Conservation (phyloP, 2,797 vertebrate genomes). For the Oreochromis mossambicus region DNA sequence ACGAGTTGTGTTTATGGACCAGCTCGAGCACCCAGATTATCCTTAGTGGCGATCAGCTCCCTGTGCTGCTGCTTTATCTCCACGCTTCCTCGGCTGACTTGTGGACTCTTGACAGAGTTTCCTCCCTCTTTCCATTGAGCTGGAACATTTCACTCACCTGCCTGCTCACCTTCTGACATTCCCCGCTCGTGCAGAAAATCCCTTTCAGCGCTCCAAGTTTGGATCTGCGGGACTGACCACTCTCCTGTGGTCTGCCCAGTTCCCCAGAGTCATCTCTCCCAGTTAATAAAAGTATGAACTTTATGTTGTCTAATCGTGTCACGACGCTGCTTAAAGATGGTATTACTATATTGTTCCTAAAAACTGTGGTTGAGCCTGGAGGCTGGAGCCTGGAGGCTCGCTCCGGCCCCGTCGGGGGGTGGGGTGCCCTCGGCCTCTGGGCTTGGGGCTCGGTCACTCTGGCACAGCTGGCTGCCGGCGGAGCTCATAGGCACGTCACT, state of each 20-base stretch:
- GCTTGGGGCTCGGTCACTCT: too few species aligned
- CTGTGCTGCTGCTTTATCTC: background rate
- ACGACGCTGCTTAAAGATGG: background rate
- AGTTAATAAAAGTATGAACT: background rate
- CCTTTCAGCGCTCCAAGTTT: background rate
- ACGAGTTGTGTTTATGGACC: background rate
- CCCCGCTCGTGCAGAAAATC: background rate
- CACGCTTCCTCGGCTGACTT: background rate
- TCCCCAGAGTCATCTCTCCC: background rate
- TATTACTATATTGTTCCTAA: background rate
- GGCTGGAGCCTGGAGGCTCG: too few species aligned
- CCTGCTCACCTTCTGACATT: background rate
- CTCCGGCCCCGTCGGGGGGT: too few species aligned
- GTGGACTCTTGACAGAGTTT: background rate
- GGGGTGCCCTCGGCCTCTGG: too few species aligned
- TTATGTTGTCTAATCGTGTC: background rate
- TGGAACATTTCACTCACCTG: background rate
- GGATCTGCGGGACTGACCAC: background rate
- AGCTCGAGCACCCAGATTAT: background rate
- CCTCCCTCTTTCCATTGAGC: background rate
- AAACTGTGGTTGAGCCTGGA: background rate
- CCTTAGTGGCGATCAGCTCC: background rate
- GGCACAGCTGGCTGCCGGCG: too few species aligned
- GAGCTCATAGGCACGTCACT: too few species aligned
- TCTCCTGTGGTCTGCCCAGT: background rate